These are phyloP conservation scores for Drosophila kikkawai DNA, from an alignment of 1,140 invertebrate genomes.

Conservation along the genomic window DNA sequence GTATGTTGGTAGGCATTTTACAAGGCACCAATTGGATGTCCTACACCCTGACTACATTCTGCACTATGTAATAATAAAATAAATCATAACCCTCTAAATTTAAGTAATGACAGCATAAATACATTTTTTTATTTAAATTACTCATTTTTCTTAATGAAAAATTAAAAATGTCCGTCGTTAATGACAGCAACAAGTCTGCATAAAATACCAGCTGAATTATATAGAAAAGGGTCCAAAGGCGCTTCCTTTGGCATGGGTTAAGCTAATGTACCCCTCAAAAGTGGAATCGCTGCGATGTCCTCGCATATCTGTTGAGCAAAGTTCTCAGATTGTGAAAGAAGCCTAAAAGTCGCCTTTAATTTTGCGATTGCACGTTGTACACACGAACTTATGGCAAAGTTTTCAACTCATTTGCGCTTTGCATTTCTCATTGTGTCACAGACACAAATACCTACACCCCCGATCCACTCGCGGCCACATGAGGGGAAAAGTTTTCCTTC, in stretches of 20 bases:
- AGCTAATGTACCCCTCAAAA: constrained; percentile 29
- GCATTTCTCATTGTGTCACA: constrained; percentile 78
- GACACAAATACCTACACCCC: constrained; percentile 26
- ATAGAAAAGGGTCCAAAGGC: not conserved
- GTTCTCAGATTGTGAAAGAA: constrained; percentile 49
- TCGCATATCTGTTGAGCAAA: constrained; percentile 55
- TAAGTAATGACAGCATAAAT: no score
- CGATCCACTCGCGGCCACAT: constrained; percentile 13
- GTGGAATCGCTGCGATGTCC: not conserved
- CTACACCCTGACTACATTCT: constrained; percentile 13
- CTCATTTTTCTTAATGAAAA: not conserved
- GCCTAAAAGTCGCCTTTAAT: constrained; percentile 69
- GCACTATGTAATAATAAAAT: not conserved
- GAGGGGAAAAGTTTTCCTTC: constrained; percentile 39
- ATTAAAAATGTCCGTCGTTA: not conserved
- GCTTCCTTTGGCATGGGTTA: not conserved
- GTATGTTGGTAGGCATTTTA: not conserved
- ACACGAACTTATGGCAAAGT: constrained; percentile 74
- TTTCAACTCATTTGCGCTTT: constrained; percentile 83
- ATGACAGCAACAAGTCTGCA: not conserved
- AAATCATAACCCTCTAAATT: not conserved
- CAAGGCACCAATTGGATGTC: constrained; percentile 29
- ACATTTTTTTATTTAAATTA: not conserved
- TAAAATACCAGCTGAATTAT: not conserved
- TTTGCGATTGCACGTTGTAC: constrained; percentile 53